phyloP scores from a whole-genome alignment of 2,888 invertebrate species.

The Micoletzkya japonica region DNA sequence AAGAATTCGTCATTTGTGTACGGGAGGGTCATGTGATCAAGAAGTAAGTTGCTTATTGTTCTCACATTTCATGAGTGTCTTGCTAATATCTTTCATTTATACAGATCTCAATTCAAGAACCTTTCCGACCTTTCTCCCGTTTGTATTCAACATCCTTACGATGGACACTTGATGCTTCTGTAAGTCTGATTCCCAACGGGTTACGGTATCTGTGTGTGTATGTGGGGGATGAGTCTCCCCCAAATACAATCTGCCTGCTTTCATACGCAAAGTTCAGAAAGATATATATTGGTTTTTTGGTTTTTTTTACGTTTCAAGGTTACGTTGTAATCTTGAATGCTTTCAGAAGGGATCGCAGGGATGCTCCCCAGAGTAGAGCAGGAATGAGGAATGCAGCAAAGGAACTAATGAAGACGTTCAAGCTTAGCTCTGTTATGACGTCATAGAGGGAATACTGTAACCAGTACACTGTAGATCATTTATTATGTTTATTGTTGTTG shows the following conservation, averaged over 20 bases:
- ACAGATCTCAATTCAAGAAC: no score
- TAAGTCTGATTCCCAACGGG: no score
- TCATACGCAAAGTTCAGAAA: no score
- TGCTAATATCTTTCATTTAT: background rate
- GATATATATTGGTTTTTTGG: no score
- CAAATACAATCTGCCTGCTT: no score
- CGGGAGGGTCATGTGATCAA: background rate
- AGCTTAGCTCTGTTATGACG: background rate
- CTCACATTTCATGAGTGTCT: background rate
- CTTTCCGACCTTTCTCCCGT: no score
- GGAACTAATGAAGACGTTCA: background rate
- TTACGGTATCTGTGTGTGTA: no score
- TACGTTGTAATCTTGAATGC: no score
- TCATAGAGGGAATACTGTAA: background rate
- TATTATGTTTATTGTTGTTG: background rate
- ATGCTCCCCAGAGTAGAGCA: background rate
- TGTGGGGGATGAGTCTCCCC: no score
- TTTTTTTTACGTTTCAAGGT: no score
- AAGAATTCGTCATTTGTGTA: background rate
- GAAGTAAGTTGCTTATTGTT: background rate
- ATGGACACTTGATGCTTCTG: no score
- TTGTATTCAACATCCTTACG: no score
- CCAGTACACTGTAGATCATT: background rate
- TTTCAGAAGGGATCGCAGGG: background rate
- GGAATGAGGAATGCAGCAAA: background rate